phyloP scores from a whole-genome alignment of 2,888 invertebrate genomes.

The Schrankia costaestrigalis region DNA sequence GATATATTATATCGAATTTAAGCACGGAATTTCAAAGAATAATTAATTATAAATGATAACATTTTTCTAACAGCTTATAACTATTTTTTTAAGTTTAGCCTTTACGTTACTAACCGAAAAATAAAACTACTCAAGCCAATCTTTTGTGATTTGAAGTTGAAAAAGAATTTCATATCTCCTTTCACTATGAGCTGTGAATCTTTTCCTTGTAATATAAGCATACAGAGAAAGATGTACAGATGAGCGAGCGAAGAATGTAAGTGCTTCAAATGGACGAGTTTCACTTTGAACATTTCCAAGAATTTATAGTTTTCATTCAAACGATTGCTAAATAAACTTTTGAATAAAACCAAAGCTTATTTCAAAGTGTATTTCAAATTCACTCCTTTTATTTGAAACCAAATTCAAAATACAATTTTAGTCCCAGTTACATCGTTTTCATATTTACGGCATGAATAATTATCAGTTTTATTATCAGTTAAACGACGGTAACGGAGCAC shows the following conservation, averaged over 20 bases:
- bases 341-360: no score
- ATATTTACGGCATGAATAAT: not conserved
- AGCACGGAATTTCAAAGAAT: no score
- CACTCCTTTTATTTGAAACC: no score
- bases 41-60: no score
- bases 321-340: not conserved
- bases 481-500: conserved; percentile 17
- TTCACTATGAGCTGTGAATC: not conserved
- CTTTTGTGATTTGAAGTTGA: not conserved
- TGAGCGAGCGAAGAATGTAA: conserved; percentile 16
- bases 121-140: no score
- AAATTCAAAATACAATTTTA: no score
- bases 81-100: no score
- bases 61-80: no score
- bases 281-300: conserved; percentile 13
- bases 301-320: conserved; percentile 13
- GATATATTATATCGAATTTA: no score
- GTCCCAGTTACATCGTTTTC: not conserved
- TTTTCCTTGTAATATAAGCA: not conserved
- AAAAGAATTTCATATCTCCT: not conserved
- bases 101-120: no score
- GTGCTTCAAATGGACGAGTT: conserved; percentile 15
- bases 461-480: no score
- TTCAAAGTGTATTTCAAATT: no score
- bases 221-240: conserved; percentile 10